Base-by-base conservation (phyloP, 2,888 invertebrate genomes). In the Operophtera brumata region DNA sequence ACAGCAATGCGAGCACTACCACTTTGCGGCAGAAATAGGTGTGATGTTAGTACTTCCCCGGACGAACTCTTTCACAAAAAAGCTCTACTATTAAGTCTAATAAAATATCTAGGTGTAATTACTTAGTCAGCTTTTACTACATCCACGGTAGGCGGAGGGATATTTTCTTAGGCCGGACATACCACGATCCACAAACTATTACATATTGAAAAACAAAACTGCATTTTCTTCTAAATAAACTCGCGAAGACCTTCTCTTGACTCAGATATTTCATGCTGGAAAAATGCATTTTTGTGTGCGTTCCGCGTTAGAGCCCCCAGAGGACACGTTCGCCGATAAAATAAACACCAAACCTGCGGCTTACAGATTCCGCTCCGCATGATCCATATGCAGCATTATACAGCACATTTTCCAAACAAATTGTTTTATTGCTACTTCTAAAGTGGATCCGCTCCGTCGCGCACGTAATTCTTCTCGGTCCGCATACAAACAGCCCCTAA, bases 401-500 rank as follows among this genome's bases (percentile, higher is more conserved):
- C 77, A 69, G 71, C 77, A 77, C 75, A 82, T 82, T 82, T 78
- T 78, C 75, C 77, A 82, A 84, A 83, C 82, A 86, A 88, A 85
- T 86, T 86, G 86, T 86, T 87, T 86, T 86, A 86, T 84, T 80
- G 81, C 80, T 71, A 75, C 72, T 80, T 75, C 79, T 76, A 78
- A 83, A 86, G 80, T 80, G 82, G 82, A 81, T 82, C 70, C 80
- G 73, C 72, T 75, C 73, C 71, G 71, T 76, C 76, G 79, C 80
- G 77, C 78, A 80, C 82, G 86, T 86, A 84, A 86, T 82, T 82
- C 82, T 82, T 84, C 83, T 78, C 83, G 75, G 82, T 78, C 83
- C 80, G 87, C 86, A 86, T 86, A 86, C 85, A 88, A 86, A 86
- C 84, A 82, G 84, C 81, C 82, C 79, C 82, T 82, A 83, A 86